phyloP scores from a whole-genome alignment of 2,113 vertebrate genomes.

The Danionella cerebrum region DNA sequence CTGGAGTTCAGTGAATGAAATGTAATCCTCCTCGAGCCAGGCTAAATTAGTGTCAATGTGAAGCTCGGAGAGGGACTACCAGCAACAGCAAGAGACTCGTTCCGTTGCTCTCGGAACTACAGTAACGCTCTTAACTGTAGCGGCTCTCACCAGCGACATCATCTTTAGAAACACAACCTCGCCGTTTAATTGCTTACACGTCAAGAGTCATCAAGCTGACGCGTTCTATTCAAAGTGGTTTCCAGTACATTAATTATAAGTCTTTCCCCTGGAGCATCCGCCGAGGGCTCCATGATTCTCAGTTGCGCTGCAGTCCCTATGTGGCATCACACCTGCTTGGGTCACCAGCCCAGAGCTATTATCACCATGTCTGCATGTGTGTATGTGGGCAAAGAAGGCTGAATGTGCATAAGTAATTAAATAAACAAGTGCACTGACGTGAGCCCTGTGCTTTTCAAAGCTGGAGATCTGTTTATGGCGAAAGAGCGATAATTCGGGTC shows the following conservation, averaged over 20 bases:
- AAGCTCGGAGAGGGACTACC: conserved; percentile 28
- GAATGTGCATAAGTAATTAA: background rate
- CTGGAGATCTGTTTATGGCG: background rate
- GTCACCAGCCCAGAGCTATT: background rate
- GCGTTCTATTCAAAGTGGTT: background rate
- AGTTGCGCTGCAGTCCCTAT: background rate
- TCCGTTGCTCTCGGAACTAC: background rate
- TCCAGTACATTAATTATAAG: background rate
- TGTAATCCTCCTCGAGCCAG: conserved; percentile 31
- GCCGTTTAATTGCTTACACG: background rate
- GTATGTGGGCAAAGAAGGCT: background rate
- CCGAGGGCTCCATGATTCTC: background rate
- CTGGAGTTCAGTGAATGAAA: conserved; percentile 17
- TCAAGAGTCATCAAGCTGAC: background rate
- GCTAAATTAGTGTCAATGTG: background rate
- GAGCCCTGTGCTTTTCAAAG: background rate
- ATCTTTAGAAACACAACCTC: background rate
- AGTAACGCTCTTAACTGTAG: background rate
- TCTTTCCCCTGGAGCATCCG: background rate
- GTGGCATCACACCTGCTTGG: conserved; percentile 4
- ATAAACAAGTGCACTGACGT: background rate
- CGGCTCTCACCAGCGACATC: background rate
- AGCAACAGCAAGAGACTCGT: conserved; percentile 3
- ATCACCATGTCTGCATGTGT: background rate
- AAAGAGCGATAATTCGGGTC: background rate